Conservation (phyloP, 2,113 vertebrate species). For the Charadrius vociferus region DNA sequence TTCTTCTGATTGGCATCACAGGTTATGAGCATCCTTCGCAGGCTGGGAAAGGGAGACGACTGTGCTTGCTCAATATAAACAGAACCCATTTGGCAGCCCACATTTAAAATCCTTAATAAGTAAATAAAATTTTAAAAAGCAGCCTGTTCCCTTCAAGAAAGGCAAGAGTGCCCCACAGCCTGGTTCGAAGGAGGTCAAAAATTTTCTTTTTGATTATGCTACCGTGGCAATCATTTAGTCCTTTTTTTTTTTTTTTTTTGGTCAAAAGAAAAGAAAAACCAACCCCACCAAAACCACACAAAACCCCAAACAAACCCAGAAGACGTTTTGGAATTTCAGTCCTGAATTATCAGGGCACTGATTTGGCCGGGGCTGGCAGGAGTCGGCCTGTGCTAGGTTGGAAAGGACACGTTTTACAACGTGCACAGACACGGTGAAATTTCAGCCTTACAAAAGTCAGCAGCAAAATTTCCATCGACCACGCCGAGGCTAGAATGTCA, state of each 20-base stretch:
- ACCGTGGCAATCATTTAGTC: background rate
- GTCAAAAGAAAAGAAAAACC: too few species aligned
- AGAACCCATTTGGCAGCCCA: background rate
- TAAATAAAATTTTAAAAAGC: background rate
- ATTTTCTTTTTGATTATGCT: background rate
- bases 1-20: background rate
- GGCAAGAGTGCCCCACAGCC: background rate
- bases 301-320: too few species aligned
- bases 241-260: background rate
- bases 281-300: background rate
- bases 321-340: background rate
- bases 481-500: background rate
- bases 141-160: background rate
- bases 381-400: background rate
- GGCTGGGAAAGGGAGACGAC: background rate
- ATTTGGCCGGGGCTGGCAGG: background rate
- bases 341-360: background rate
- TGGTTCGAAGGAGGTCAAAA: background rate
- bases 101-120: background rate
- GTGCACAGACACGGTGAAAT: background rate
- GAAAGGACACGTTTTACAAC: background rate
- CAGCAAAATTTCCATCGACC: background rate
- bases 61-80: background rate
- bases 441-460: background rate
- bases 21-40: background rate